These are phyloP conservation scores for Aptenodytes forsteri DNA, from an alignment of 2,113 vertebrate genomes.

Conservation along the genomic window DNA sequence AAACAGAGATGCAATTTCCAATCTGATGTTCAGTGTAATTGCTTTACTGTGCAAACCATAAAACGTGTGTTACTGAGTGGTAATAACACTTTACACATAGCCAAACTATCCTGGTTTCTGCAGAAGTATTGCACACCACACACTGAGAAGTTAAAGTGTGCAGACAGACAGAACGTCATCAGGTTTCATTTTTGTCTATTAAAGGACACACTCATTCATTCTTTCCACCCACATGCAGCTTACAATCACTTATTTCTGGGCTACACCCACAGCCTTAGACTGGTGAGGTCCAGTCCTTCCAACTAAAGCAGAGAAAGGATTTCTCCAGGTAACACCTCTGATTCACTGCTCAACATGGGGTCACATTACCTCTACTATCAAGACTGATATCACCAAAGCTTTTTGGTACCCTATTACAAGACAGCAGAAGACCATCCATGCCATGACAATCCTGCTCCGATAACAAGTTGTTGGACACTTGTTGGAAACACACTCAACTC, in stretches of 20 bases:
- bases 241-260: neutral
- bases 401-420: neutral
- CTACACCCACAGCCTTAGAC: neutral
- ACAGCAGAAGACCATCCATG: neutral
- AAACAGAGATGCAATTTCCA: neutral
- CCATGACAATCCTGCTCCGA: neutral
- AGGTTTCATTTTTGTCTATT: neutral
- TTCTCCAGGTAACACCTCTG: neutral
- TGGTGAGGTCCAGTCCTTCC: neutral
- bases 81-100: neutral
- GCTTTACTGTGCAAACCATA: neutral
- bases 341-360: neutral
- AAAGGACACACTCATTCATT: neutral
- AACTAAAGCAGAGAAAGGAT: neutral
- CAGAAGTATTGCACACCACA: neutral
- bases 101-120: neutral
- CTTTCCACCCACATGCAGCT: neutral
- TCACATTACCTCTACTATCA: neutral
- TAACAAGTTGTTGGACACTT: neutral
- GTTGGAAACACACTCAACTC: neutral
- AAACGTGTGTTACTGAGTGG: rapidly evolving
- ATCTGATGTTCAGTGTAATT: neutral
- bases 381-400: neutral
- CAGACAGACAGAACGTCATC: neutral
- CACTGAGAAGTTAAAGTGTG: neutral